phyloP scores from a whole-genome alignment of 2,888 invertebrate species.

The Drosophila antonietae region DNA sequence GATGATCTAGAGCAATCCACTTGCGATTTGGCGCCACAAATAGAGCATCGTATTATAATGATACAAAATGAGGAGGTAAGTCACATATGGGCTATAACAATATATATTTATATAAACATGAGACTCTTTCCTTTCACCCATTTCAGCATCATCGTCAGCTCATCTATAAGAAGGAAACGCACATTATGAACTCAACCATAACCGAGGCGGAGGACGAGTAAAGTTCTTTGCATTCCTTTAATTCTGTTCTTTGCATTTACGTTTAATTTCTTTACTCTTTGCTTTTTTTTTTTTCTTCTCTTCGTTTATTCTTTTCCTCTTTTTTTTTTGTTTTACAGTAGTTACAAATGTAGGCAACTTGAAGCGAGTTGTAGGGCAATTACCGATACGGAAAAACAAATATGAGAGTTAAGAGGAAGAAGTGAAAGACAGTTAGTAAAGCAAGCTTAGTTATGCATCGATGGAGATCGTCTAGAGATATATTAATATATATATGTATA shows the following conservation, averaged over 20 bases:
- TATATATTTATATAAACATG: background rate
- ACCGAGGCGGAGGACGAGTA: conserved; percentile 88
- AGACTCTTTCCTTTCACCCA: background rate
- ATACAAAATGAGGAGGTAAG: conserved; percentile 90
- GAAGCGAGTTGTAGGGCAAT: conserved; percentile 47
- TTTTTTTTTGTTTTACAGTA: conserved; percentile 24
- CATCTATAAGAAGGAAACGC: conserved; percentile 82
- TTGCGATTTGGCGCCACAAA: conserved; percentile 91
- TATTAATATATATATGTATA: conserved; percentile 10
- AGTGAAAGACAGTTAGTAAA: conserved; percentile 24
- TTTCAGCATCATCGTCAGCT: conserved; percentile 82
- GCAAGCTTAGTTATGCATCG: conserved; percentile 53
- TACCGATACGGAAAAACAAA: conserved; percentile 55
- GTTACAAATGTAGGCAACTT: conserved; percentile 58
- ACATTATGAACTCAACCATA: conserved; percentile 89
- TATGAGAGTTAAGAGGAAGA: conserved; percentile 45
- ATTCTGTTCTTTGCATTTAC: conserved; percentile 53
- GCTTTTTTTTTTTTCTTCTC: conserved; percentile 15
- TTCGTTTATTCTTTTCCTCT: conserved; percentile 18
- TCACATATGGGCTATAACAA: background rate
- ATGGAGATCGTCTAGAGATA: conserved; percentile 33
- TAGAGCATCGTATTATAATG: conserved; percentile 92
- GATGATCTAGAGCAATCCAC: conserved; percentile 93
- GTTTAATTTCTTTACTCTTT: conserved; percentile 42
- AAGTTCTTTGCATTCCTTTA: conserved; percentile 44